Base-by-base conservation (phyloP, 2,797 vertebrate genomes). In the Rhynchonycteris naso region DNA sequence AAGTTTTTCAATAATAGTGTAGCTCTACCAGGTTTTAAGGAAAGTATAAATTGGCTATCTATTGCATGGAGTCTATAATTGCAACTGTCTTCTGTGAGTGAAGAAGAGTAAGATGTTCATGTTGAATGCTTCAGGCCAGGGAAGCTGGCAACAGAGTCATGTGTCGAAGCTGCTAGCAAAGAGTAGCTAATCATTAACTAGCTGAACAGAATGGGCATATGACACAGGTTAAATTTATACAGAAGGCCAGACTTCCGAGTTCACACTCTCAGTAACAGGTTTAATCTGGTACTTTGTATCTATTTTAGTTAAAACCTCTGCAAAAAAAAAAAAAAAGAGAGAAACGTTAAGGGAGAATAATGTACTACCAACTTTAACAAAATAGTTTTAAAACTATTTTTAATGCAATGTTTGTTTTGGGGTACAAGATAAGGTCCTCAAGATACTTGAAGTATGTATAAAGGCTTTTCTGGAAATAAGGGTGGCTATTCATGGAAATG, bases 341-440 rank as follows among this genome's bases (percentile, higher is more conserved):
- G 69, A 93, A 94, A 85, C 95, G 84, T 87, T 95, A 90, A 47
- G 92, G 47, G 58, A 97, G 88, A 43, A 89, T 63, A 63, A 72
- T 93, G 96, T n/a, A 85, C 92, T 83, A 88, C 94, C 93, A 85
- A 97, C 72, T 97, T 97, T 96, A 97, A 94, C 63, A 56, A 94
- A 96, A 97, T 97, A 96, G 76, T 95, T 96, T 97, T 94, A 47
- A 95, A 97, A 98, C 93, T 97, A 72, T 93, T 97, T 97, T 93
- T 84, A 82, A 97, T 96, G 93, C 78, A 86, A 21, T 97, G 94
- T 97, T 89, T 97, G 66, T 95, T 24, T 95, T 94, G 90, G 56
- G 52, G 30, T 81, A 59, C 21, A 83, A 91, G 95, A 96, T 95
- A 96, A 91, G 38, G 83, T 92, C 50, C 47, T 50, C 33, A 28